Conservation (phyloP, 2,797 vertebrate genomes). For the Rhinogobio ventralis region DNA sequence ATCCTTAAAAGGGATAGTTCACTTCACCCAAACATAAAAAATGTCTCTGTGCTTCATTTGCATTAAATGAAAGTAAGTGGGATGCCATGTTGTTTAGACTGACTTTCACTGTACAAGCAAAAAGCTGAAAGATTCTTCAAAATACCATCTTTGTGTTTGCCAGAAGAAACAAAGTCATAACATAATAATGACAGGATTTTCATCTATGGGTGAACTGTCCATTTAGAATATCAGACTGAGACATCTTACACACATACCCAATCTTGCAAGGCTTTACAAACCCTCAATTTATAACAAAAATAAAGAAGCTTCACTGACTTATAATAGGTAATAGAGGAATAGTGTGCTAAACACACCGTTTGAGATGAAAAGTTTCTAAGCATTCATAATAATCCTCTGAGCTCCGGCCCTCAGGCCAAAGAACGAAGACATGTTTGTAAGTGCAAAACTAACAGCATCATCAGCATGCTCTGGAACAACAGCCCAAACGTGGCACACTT, state of each 20-base stretch:
- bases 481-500: conserved; percentile 25
- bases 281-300: background rate
- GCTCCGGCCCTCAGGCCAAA: conserved; percentile 27
- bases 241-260: background rate
- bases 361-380: conserved; percentile 26
- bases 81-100: background rate
- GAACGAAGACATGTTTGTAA: conserved; percentile 22
- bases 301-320: background rate
- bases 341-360: conserved; percentile 14
- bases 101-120: background rate
- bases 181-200: background rate
- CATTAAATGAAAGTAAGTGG: background rate
- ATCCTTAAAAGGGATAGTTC: background rate
- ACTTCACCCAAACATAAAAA: background rate
- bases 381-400: conserved; percentile 14
- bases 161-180: background rate
- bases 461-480: conserved; percentile 15
- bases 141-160: background rate
- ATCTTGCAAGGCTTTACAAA: background rate
- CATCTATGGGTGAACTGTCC: background rate
- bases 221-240: background rate
- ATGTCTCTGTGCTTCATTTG: background rate
- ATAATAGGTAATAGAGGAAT: background rate
- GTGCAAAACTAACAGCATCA: conserved; percentile 36
- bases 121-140: background rate